Base-by-base conservation (phyloP, 2,888 invertebrate genomes). In the Labia minor region DNA sequence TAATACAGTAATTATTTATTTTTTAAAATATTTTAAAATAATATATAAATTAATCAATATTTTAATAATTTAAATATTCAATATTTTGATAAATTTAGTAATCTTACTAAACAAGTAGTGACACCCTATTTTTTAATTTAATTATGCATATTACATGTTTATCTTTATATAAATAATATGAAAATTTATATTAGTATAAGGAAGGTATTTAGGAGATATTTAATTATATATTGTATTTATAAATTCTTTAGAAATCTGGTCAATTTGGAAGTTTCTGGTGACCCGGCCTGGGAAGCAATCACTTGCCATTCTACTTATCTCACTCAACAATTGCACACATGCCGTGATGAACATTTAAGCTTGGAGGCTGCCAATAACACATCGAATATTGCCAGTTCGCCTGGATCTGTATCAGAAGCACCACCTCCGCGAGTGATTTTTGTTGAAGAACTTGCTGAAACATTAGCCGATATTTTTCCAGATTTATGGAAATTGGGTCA, bases 251-350 rank as follows among this genome's bases (percentile, higher is more conserved):
- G 80, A 65, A 85, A 86, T 75, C 82, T 89, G 70, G 84, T 87
- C n/a, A 87, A 86, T 74, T 78, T 91, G 70, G 90, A 90, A 74
- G 84, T 85, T 66, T 82, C 82, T 2, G 91, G 90, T 6, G 97
- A 99, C 79, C 95, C 97, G 1, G 97, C 96, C 0, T 98, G 98
- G 98, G 90, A 92, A 70, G 96, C 95, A 1, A 90, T 99, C 71
- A 85, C 83, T 64, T 87, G 90, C 69, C 88, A 92, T 70, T 89
- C 91, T 69, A 86, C 88, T 66, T 94, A 92, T 78, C 82, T 95
- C 10, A 84, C 85, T 73, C 80, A 79, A 68, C 82, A 86, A 61
- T 80, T 91, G 75, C 84, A 81, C 78, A 76, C 83, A 75, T 83
- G 88, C 79, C 77, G 86, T 77, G 80, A 86, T 77, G 79, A 84